Conservation (phyloP, 1,140 invertebrate genomes). For the Eulimnadia texana region DNA sequence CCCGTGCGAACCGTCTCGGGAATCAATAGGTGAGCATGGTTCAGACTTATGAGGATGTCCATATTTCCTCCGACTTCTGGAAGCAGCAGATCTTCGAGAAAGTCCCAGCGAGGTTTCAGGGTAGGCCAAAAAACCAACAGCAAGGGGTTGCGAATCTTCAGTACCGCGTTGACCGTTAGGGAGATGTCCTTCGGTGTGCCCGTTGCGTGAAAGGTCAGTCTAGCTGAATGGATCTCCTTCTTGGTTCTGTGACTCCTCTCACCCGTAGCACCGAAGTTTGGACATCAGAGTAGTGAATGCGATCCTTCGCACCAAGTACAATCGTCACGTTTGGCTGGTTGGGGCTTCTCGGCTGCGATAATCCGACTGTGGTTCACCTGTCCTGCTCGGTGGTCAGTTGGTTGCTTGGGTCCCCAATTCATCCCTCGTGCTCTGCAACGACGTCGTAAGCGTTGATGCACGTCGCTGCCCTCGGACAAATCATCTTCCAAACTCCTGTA, state of each 20-base stretch:
- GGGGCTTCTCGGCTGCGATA: too few relatives aligned
- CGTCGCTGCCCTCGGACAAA: too few relatives aligned
- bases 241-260: not conserved
- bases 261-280: not conserved
- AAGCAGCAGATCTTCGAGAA: slow-evolving; percentile 5
- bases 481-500: too few relatives aligned
- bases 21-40: slow-evolving; percentile 3
- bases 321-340: too few relatives aligned
- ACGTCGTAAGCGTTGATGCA: too few relatives aligned
- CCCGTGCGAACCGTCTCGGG: not conserved
- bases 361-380: too few relatives aligned
- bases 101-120: not conserved
- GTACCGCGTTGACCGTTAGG: not conserved
- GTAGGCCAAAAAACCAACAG: not conserved
- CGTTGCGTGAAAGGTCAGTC: not conserved
- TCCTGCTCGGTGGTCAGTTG: too few relatives aligned
- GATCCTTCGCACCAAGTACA: too few relatives aligned
- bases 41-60: slow-evolving; percentile 8
- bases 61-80: not conserved
- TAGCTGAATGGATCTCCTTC: not conserved
- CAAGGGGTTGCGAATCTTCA: not conserved
- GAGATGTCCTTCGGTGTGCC: not conserved
- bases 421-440: too few relatives aligned
- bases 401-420: too few relatives aligned
- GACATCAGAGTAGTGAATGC: too few relatives aligned